Base-by-base conservation (phyloP, 2,888 invertebrate genomes). In the Cantharis rufa region DNA sequence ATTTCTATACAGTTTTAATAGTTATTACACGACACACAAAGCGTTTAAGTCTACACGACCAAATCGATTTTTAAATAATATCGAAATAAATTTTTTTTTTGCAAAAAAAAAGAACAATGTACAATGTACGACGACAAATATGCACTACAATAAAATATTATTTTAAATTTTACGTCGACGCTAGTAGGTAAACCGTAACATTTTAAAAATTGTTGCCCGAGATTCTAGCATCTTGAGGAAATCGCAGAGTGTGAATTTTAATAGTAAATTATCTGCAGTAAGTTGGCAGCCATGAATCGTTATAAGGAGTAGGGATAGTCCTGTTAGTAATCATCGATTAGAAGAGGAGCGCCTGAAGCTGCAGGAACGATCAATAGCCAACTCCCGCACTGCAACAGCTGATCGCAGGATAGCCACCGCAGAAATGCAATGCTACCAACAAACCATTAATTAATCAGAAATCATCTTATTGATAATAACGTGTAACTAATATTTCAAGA, bases 321-420 rank as follows among this genome's bases (percentile, higher is more conserved):
- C 70, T 77, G 80, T 81, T 72, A 75, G 84, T 84, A 85, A 86
- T 86, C 86, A 86, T 86, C 85, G 86, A 86, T 86, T 86, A 86
- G 84, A 79, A 83, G 83, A 82, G 81, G 84, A 84, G 83, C 81
- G 77, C 77, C 78, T 74, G 75, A 72, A 78, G 81, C 82, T 84
- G 85, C 83, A 83, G 82, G 82, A 83, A 66, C 84, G 86, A 86
- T 86, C 86, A 86, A 86, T 86, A 86, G 83, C 77, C 82, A 84
- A 86, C 85, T 85, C 86, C 86, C 86, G 86, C 86, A 86, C 86
- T 86, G 86, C 86, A 86, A 86, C 86, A 86, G 86, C 86, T 86
- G 86, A 86, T 86, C 86, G 84, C 83, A 82, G 84, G 84, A 72
- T 73, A 63, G 75, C 75, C 77, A 78, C 70, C 74, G 72, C 74